Percentiles rank a stretch among this genome's conserved stretches.
Conservation (phyloP, 2,888 invertebrate genomes). For the Leucophora obtusa region DNA sequence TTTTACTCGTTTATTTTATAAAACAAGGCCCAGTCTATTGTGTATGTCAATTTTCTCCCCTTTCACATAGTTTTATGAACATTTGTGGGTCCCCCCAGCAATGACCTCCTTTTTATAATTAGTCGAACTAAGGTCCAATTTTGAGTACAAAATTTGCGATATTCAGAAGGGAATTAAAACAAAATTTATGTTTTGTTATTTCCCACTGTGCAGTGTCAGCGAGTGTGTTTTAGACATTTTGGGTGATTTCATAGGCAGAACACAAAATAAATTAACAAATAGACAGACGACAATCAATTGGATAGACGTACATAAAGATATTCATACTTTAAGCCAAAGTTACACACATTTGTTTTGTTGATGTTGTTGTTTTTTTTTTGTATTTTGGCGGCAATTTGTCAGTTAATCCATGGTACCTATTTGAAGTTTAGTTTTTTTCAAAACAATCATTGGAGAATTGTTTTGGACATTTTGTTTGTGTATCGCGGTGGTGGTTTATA, state of each 20-base stretch:
- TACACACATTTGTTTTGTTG: slow-evolving; percentile 1
- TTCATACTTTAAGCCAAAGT: slow-evolving; percentile 26
- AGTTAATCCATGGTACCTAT: slow-evolving; percentile 3
- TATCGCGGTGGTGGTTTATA: slow-evolving; percentile 13
- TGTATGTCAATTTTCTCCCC: no score
- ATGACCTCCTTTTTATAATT: no score
- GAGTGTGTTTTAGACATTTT: slow-evolving; percentile 12
- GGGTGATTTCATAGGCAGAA: slow-evolving; percentile 34
- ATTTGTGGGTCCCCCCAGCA: no score
- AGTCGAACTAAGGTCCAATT: no score
- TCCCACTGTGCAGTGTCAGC: background rate
- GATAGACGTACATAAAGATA: background rate
- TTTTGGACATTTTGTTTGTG: background rate
- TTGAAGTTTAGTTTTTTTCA: slow-evolving; percentile 12
- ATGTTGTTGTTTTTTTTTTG: background rate
- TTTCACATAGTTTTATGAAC: no score
- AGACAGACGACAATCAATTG: slow-evolving; percentile 1
- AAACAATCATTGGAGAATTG: slow-evolving; percentile 40
- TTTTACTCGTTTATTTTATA: no score
- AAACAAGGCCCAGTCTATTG: no score
- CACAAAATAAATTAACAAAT: background rate
- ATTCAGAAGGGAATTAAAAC: no score
- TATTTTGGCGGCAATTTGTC: slow-evolving; percentile 57
- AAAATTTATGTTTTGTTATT: no score
- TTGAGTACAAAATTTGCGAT: no score